Evolutionary conservation across 2,888 invertebrate species (phyloP).

Genomic region (Callyntrura guangdongensis): DNA sequence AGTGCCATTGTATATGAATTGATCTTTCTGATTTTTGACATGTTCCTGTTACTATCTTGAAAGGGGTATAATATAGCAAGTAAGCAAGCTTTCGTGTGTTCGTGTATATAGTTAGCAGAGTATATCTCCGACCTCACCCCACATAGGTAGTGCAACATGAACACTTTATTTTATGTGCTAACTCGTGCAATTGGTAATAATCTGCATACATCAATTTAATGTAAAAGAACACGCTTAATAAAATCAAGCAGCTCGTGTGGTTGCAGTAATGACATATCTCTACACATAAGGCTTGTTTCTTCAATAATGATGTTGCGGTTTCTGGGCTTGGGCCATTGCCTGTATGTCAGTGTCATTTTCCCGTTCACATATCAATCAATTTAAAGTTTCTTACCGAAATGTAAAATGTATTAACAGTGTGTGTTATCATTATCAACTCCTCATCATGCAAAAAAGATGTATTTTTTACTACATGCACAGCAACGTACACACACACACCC

Average conservation of each 20-base stretch:
- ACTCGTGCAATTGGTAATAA: constrained; percentile 37
- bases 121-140: not conserved
- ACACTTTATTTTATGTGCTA: constrained; percentile 41
- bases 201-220: constrained; percentile 46
- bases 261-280: not conserved
- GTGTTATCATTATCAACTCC: not conserved
- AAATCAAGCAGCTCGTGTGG: constrained; percentile 18
- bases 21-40: constrained; percentile 50
- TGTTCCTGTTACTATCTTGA: constrained; percentile 53
- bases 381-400: constrained; percentile 1
- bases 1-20: constrained; percentile 44
- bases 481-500: not conserved
- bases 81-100: not conserved
- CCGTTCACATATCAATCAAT: constrained; percentile 67
- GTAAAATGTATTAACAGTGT: not conserved
- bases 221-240: constrained; percentile 27
- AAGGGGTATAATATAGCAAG: too few species aligned
- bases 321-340: constrained; percentile 61
- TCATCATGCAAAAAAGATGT: not conserved
- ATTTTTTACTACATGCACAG: not conserved
- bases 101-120: not conserved
- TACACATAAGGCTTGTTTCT: not conserved
- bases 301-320: constrained; percentile 6
- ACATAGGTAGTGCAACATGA: constrained; percentile 20
- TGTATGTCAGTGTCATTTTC: constrained; percentile 54